Conservation (phyloP, 2,797 vertebrate species). For the Micromesistius poutassou region DNA sequence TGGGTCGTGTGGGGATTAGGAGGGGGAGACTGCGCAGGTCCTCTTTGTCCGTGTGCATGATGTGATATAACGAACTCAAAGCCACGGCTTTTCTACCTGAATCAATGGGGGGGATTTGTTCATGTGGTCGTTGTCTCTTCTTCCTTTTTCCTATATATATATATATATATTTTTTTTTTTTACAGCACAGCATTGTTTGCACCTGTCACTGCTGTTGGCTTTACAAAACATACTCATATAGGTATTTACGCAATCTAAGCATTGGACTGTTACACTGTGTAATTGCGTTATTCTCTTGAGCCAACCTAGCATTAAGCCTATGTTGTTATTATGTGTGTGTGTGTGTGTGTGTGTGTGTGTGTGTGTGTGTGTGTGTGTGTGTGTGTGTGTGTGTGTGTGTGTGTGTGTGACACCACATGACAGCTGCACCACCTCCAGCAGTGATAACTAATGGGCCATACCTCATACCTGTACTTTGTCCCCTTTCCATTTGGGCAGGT, state of each 20-base stretch:
- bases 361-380: constrained; percentile 6
- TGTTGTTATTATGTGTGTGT: not conserved
- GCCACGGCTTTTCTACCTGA: constrained; percentile 39
- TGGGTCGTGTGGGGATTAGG: constrained; percentile 16
- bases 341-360: constrained; percentile 6
- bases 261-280: not conserved
- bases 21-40: constrained; percentile 30
- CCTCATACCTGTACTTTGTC: not conserved
- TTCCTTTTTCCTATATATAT: not conserved
- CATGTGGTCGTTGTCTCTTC: not conserved
- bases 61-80: constrained; percentile 52
- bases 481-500: not conserved
- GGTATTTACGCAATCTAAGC: not conserved
- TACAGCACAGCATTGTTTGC: not conserved
- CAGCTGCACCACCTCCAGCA: not conserved
- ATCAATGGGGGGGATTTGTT: not conserved
- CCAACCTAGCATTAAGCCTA: not conserved
- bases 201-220: not conserved
- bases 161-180: not conserved
- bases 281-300: not conserved
- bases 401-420: not conserved
- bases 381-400: constrained; percentile 19
- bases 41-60: constrained; percentile 33
- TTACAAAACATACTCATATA: not conserved
- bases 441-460: not conserved